Evolutionary conservation across 2,888 invertebrate species (phyloP).

Genomic region (Deilephila elpenor): DNA sequence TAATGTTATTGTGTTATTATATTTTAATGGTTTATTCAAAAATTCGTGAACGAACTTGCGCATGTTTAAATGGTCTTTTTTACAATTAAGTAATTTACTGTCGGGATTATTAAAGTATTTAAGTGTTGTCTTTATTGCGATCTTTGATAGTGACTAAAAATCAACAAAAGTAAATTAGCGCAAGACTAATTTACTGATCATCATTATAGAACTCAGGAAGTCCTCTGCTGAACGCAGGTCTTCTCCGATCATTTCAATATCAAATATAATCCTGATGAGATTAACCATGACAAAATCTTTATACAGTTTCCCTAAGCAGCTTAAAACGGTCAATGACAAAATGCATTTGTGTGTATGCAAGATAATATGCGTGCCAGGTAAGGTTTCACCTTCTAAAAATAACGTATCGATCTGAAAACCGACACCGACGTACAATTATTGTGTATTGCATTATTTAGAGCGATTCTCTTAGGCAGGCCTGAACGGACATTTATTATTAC

Average conservation of each 20-base stretch:
- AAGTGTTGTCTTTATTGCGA: too few relatives aligned
- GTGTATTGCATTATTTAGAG: neutral
- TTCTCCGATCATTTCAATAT: neutral
- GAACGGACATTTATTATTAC: neutral
- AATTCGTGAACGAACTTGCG: too few relatives aligned
- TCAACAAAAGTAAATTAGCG: too few relatives aligned
- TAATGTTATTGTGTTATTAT: too few relatives aligned
- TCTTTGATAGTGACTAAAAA: too few relatives aligned
- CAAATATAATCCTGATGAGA: neutral
- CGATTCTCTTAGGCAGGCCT: neutral
- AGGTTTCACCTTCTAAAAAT: constrained; percentile 19
- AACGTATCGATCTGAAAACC: constrained; percentile 16
- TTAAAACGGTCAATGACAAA: constrained; percentile 1
- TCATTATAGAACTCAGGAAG: too few relatives aligned
- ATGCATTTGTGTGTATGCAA: constrained; percentile 6
- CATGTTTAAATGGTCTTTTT: too few relatives aligned
- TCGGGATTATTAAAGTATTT: too few relatives aligned
- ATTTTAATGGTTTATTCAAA: too few relatives aligned
- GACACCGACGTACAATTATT: neutral
- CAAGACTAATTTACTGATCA: too few relatives aligned
- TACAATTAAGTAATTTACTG: too few relatives aligned
- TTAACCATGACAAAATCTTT: neutral
- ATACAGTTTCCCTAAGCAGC: constrained; percentile 12
- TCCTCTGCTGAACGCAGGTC: too few relatives aligned
- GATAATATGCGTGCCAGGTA: neutral